phyloP scores from a whole-genome alignment of 2,113 vertebrate species.

The Siniperca knerii region DNA sequence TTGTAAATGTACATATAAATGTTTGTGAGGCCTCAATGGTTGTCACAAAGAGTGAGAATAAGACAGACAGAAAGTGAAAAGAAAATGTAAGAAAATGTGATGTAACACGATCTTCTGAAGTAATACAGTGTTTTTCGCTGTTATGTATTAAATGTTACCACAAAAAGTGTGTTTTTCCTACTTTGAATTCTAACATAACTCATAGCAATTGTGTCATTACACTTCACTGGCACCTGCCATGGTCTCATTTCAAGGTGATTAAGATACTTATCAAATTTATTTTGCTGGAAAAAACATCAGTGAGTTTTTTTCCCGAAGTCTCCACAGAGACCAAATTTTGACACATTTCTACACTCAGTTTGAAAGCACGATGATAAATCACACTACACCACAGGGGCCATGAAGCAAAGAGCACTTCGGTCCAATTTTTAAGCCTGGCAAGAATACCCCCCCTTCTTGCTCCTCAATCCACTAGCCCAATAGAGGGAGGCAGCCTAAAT shows the following conservation, averaged over 20 bases:
- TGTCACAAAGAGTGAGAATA: constrained; percentile 14
- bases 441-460: constrained; percentile 13
- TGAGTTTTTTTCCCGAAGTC: constrained; percentile 24
- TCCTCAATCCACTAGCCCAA: constrained; percentile 65
- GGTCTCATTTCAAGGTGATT: constrained; percentile 77
- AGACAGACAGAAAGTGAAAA: constrained; percentile 14
- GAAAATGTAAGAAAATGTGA: constrained; percentile 12
- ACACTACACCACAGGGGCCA: constrained; percentile 71
- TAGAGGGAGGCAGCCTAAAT: constrained; percentile 68
- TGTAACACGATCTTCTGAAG: constrained; percentile 31
- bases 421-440: constrained; percentile 72
- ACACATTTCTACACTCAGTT: constrained; percentile 81
- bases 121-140: constrained; percentile 7
- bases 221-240: constrained; percentile 57
- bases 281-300: constrained; percentile 61
- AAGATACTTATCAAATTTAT: constrained; percentile 71
- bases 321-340: constrained; percentile 76
- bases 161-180: constrained; percentile 33
- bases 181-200: constrained; percentile 42
- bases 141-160: constrained; percentile 44
- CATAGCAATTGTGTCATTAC: constrained; percentile 44
- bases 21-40: neutral
- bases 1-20: constrained; percentile 2
- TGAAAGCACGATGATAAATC: constrained; percentile 80
- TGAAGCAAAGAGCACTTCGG: constrained; percentile 73